A percentile compares a stretch with the other conserved stretches of the same genome.
Evolutionary conservation across 1,140 invertebrate species (phyloP).

Genomic region (Habropoda laboriosa): DNA sequence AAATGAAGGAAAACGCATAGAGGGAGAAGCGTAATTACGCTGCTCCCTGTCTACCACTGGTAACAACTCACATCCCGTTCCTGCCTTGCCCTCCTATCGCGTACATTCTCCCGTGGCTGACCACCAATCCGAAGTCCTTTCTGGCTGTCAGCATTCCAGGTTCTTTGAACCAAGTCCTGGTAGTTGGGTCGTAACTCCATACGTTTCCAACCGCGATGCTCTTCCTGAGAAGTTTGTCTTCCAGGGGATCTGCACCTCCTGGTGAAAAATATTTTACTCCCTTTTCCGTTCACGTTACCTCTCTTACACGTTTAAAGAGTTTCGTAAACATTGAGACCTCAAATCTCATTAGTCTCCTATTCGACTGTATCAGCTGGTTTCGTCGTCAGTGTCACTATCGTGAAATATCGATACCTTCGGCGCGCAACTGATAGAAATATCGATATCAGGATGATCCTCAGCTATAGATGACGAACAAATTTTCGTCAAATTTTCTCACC

Average conservation of each 20-base stretch:
- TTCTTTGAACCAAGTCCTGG: conserved; percentile 83
- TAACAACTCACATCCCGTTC: conserved; percentile 81
- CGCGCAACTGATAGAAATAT: too few species aligned
- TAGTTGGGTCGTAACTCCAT: conserved; percentile 85
- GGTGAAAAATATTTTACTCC: not conserved
- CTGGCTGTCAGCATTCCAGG: conserved; percentile 81
- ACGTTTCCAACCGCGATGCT: conserved; percentile 83
- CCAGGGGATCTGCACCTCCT: conserved; percentile 85
- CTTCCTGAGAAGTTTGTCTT: conserved; percentile 81
- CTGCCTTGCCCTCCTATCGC: conserved; percentile 85
- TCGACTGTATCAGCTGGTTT: too few species aligned
- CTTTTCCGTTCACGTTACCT: not conserved
- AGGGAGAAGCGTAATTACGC: conserved; percentile 13
- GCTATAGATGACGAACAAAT: too few species aligned
- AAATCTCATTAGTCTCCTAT: too few species aligned
- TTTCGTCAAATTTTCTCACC: too few species aligned
- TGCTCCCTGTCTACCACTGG: not conserved
- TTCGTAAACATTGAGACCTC: too few species aligned
- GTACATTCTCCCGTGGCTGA: conserved; percentile 82
- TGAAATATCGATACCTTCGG: too few species aligned
- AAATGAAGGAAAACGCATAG: conserved; percentile 30
- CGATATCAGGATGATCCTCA: too few species aligned
- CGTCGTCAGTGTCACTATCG: too few species aligned
- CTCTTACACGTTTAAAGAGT: not conserved
- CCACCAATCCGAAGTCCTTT: conserved; percentile 84